Base-by-base conservation (phyloP, 2,113 vertebrate species). In the Stigmatopora argus region DNA sequence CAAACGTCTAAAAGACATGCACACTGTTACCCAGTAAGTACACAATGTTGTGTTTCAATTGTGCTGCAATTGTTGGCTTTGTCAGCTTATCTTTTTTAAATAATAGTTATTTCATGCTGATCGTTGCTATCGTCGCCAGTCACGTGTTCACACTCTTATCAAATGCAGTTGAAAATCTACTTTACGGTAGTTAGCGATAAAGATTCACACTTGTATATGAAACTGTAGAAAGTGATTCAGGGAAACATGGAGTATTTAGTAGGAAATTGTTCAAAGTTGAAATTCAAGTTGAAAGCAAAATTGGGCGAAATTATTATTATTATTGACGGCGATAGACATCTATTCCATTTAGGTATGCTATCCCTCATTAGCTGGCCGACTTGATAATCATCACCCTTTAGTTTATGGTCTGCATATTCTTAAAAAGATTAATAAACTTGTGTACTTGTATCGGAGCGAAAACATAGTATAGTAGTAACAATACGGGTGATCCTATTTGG, bases 1-100 rank as follows among this genome's bases (percentile, higher is more conserved):
- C 96, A 80, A 98, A 96, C 83, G 96, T 98, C 85, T 98, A 92
- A 56, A 31, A 92, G 65, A 83, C 64, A 76, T 74, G 74, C 73
- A 71, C 71, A 70, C 38, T 79, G 66, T 76, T 52, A n/a, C 67
- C 15, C 57, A 77, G 82, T 83, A 78, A 84, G 84, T 87, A 89
- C 83, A 74, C 62, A 59, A 61, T 73, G 78, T 80, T 70, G 71
- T 85, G 75, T 79, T 83, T 79, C 69, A 79, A 55, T 70, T 71
- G 83, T 84, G 75, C 71, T 68, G 53, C 78, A 62, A 66, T 74
- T 41, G 72, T 83, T 82, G 65, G 64, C 69, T 74, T 78, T 75
- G 73, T 71, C 68, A 48, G 46, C 68, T 77, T 65, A 70, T 26
- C 69, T 70, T 69, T 68, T 63, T 51, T 31, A 31, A 38, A 68